Evolutionary conservation across 2,113 vertebrate genomes (phyloP), one percentile per base, ranked within the genome.

Genomic region (Urocitellus parryii): DNA sequence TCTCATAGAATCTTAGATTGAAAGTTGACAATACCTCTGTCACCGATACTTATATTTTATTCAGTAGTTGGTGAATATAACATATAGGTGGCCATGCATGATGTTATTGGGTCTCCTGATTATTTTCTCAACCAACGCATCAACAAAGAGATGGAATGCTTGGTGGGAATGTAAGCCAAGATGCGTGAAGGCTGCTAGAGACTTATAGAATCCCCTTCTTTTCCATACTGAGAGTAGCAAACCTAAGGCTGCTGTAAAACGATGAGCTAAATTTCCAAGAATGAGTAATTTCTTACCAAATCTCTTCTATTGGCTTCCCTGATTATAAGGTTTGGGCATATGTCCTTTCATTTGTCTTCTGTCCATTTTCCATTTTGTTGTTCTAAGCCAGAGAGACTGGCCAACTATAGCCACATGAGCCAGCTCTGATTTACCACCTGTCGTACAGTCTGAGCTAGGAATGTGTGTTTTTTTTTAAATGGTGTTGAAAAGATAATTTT

Each of bases 1-100:
- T 86, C 91, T 92, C 56, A 34, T 68, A 78, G 70, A 91, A 58
- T 90, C 42, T 78, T 88, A 78, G 76, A 45, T 65, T 86, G 53
- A 65, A 95, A 93, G 34, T 65, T 80, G 56, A 58, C 51, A 7
- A 4, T 67, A 25, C 48, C 51, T 45, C 16, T 32, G 6, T 92
- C 72, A 42, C 37, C 3, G 3, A 27, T 58, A 18, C 18, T 65
- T 68, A 27, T 93, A 1, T 80, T 96, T 87, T 70, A 56, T 34
- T 74, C 3, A 32, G 68, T 87, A 13, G 39, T 29, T 81, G 48
- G 65, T 78, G 67, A 91, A 34, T 73, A 2, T 39, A 12, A 34
- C 25, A n/a, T 32, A 3, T n/a, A 51, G 70, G 32, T 76, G 53
- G 27, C 74, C 70, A 58, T 56, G 53, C 34, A 56, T 61, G 53